Conservation (phyloP, 2,797 vertebrate species). For the Morus bassanus region DNA sequence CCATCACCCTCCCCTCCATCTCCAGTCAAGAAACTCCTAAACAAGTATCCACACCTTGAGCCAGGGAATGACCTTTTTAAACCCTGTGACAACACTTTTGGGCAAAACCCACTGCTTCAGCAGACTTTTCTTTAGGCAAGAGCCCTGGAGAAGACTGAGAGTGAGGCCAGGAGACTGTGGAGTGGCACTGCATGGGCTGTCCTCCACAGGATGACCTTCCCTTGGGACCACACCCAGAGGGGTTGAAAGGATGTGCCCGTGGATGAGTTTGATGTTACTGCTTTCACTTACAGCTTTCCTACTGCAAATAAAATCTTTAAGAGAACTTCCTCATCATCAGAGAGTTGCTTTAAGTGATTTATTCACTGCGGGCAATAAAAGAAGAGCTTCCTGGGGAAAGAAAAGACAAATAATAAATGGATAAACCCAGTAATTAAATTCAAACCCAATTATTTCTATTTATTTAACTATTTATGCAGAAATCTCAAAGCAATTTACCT, state of each 20-base stretch:
- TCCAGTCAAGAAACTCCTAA: not conserved
- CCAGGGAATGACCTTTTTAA: not conserved
- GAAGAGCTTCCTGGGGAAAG: not conserved
- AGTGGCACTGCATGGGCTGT: not conserved
- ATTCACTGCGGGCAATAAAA: not conserved
- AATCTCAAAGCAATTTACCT: not conserved
- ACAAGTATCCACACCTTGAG: not conserved
- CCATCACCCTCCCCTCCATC: not conserved
- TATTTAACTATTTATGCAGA: not conserved
- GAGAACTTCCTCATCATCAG: not conserved
- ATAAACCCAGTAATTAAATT: not conserved
- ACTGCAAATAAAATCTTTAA: not conserved
- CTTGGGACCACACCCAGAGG: not conserved
- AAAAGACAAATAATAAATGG: not conserved
- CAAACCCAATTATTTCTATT: not conserved
- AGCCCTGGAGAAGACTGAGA: not conserved
- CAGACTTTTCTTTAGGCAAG: not conserved
- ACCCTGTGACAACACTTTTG: not conserved
- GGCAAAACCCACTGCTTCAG: not conserved
- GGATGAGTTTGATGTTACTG: not conserved
- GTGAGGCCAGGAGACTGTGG: not conserved
- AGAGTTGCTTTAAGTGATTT: not conserved
- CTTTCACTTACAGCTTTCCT: not conserved
- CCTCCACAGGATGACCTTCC: not conserved
- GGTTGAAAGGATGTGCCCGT: not conserved